A percentile compares a stretch with the other conserved stretches of the same genome.
Evolutionary conservation across 1,140 invertebrate species (phyloP).

Genomic region (Euura saliciscinereae): DNA sequence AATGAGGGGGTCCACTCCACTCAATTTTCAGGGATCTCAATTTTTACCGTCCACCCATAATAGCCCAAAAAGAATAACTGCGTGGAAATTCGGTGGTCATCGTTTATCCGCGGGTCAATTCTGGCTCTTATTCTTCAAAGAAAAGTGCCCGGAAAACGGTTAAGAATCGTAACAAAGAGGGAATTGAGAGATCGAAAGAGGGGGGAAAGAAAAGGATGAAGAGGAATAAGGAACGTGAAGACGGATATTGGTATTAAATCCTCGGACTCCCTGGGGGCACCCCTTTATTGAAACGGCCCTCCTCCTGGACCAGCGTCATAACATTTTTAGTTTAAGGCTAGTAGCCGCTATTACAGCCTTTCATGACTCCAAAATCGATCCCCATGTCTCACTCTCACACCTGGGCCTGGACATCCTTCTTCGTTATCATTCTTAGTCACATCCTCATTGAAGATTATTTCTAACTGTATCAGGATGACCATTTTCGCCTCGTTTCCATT

Average conservation of each 20-base stretch:
- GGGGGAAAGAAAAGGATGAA: neutral
- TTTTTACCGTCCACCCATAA: neutral
- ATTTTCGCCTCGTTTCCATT: too few species aligned
- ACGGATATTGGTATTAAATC: slow-evolving; percentile 4
- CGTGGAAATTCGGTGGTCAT: neutral
- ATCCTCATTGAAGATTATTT: too few species aligned
- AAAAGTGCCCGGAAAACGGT: slow-evolving; percentile 4
- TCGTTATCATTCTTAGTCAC: too few species aligned
- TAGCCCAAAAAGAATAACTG: neutral
- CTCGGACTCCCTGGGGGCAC: neutral
- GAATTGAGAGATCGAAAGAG: neutral
- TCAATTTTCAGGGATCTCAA: neutral
- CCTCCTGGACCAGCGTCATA: neutral
- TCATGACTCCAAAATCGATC: neutral
- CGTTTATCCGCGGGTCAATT: neutral
- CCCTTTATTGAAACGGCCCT: slow-evolving; percentile 5
- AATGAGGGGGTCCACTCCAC: neutral
- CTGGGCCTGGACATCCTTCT: too few species aligned
- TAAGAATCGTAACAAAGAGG: slow-evolving; percentile 1
- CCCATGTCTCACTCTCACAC: too few species aligned
- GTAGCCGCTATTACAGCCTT: neutral
- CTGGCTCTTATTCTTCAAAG: neutral
- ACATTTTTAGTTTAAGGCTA: neutral
- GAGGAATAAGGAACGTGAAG: neutral
- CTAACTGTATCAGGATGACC: too few species aligned